Evolutionary conservation across 37 sponge, comb jelly and placozoan species (phyloP).

Genomic region (Oopsacas minuta): DNA sequence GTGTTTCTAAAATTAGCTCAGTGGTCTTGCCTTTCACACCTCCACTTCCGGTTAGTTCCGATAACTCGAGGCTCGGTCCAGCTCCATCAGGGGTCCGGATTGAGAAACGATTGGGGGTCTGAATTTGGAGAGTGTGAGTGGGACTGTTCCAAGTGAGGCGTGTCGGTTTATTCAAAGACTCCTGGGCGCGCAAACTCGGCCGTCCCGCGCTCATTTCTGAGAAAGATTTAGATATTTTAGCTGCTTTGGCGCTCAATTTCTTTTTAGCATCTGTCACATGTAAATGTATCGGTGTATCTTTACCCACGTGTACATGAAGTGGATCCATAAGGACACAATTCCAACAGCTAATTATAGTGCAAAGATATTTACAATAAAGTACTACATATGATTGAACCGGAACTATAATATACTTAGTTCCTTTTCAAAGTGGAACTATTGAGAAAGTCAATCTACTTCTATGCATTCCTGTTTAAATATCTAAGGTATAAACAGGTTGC

Average conservation of each 20-base stretch:
- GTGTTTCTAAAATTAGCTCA: background rate
- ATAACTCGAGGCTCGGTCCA: background rate
- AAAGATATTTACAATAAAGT: too few species aligned
- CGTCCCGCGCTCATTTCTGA: constrained; percentile 17
- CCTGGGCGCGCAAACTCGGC: background rate
- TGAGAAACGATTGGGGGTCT: background rate
- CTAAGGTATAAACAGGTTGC: too few species aligned
- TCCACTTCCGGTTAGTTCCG: background rate
- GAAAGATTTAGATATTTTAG: constrained; percentile 13
- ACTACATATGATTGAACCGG: too few species aligned
- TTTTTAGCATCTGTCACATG: background rate
- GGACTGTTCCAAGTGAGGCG: background rate
- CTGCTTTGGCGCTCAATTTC: background rate
- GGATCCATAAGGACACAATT: background rate
- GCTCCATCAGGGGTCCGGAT: background rate
- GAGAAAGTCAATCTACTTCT: too few species aligned
- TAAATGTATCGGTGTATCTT: background rate
- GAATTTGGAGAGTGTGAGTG: background rate
- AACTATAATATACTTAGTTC: too few species aligned
- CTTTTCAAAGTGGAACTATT: too few species aligned
- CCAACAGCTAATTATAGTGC: too few species aligned
- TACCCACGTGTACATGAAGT: background rate
- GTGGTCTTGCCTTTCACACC: background rate
- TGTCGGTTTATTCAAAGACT: background rate
- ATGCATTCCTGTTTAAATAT: too few species aligned